Evolutionary conservation across 2,888 invertebrate genomes (phyloP), one percentile per base, ranked within the genome.

Genomic region (Nasonovia ribisnigri): DNA sequence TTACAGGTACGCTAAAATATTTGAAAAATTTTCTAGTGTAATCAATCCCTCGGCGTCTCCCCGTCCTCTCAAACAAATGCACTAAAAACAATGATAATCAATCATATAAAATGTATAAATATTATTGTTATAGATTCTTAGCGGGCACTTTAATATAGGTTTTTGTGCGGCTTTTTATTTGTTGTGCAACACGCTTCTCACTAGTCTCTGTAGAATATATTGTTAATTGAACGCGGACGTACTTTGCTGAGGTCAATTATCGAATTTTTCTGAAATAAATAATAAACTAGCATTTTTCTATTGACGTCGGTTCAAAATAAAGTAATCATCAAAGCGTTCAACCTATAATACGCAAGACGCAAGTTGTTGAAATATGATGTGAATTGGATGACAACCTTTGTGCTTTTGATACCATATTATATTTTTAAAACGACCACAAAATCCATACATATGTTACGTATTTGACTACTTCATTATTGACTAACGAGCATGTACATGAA

Each of bases 191-290:
- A 77, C 36, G 20, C 36, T 6, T 77, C 6, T 67, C 54, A 20
- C 0, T 67, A 67, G n/a, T 67, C 11, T 13, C 13, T n/a, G 36
- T 36, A 36, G 36, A 67, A 54, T 67, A 36, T 77, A 77, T n/a
- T 67, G 36, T 42, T 20, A 77, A 77, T 36, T 77, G 77, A 77
- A 77, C 36, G 8, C 36, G 20, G 20, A 36, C 77, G 20, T 20
- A 77, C 36, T 77, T 77, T 36, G 36, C 36, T 36, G 20, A 77
- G 36, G 36, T 77, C 77, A 77, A 77, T 77, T 77, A 77, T 77
- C 36, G 77, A 77, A 42, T 42, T 77, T 77, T 77, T 77, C 36
- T 77, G 77, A 77, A 77, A 77, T 77, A 67, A 67, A 67, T 67
- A 67, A 67, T 67, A 77, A 77, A 36, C 20, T 6, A 77, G 8